Base-by-base conservation (phyloP, 2,888 invertebrate species). In the Agonopterix subpropinquella region DNA sequence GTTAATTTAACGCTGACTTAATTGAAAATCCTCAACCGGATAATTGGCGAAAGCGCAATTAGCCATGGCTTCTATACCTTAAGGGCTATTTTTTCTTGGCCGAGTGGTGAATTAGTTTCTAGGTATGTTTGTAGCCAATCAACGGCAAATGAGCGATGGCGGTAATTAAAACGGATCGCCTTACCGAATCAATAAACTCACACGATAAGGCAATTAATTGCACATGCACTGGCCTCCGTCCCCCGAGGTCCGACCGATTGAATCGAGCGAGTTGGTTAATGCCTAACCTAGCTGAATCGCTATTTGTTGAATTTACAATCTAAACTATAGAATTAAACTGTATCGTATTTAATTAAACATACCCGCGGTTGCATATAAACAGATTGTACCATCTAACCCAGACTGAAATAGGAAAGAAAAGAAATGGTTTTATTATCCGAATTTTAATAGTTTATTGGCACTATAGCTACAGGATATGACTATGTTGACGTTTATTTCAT, bases 161-260 rank as follows among this genome's bases (percentile, higher is more conserved):
- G 73, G 80, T 83, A 87, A 87, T 87, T 87, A 87, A 85, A 85
- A 82, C 78, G 80, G 85, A 86, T 87, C 85, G 80, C 80, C 83
- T 86, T 87, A 84, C 87, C 68, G 67, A 85, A 84, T 85, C 87
- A 87, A 87, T 86, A 85, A 80, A 75, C 68, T 66, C 68, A 66
- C 68, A 67, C 86, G 86, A 85, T 87, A 87, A 85, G 85, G 72
- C 77, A 83, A 87, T 87, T 86, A 86, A 87, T 87, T 82, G 82
- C 80, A 80, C 80, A 80, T 75, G 77, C 75, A 62, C 61, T 60
- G 63, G 62, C 67, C 54, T 62, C 64, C 62, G 58, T 64, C 77
- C 77, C 76, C 75, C 50, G 73, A 73, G 69, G 73, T 65, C 70
- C 67, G 67, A 58, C 59, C 59, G 70, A 50, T 47, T 48, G 48